Conservation (phyloP, 1,140 invertebrate species). For the Arion vulgaris region DNA sequence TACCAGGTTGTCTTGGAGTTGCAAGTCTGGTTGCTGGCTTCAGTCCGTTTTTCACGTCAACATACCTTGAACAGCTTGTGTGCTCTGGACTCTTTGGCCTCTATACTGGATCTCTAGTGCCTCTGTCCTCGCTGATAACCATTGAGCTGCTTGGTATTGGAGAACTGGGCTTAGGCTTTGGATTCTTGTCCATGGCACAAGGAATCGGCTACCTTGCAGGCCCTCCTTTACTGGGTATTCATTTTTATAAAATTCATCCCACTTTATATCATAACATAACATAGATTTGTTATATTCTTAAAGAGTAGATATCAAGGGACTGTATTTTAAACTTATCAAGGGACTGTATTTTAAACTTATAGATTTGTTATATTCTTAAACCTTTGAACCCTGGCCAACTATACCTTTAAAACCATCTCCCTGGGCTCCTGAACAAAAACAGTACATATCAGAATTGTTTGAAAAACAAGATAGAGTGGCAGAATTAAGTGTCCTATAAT, state of each 20-base stretch:
- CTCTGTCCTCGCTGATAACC: slow-evolving; percentile 50
- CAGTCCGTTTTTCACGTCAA: background rate
- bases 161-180: slow-evolving; percentile 54
- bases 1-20: slow-evolving; percentile 28
- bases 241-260: background rate
- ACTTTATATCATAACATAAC: too few relatives aligned
- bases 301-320: too few relatives aligned
- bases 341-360: too few relatives aligned
- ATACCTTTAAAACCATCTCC: too few relatives aligned
- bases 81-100: slow-evolving; percentile 50
- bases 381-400: too few relatives aligned
- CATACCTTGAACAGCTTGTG: slow-evolving; percentile 10
- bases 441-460: too few relatives aligned
- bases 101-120: slow-evolving; percentile 54
- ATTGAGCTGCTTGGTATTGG: slow-evolving; percentile 57
- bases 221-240: slow-evolving; percentile 42
- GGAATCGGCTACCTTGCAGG: slow-evolving; percentile 58
- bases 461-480: too few relatives aligned
- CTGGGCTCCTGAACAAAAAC: too few relatives aligned
- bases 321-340: too few relatives aligned
- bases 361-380: too few relatives aligned
- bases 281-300: too few relatives aligned
- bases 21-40: background rate
- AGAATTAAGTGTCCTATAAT: too few relatives aligned
- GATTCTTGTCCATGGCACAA: slow-evolving; percentile 55